Conservation (phyloP, 2,113 vertebrate genomes). For the Orcinus orca region DNA sequence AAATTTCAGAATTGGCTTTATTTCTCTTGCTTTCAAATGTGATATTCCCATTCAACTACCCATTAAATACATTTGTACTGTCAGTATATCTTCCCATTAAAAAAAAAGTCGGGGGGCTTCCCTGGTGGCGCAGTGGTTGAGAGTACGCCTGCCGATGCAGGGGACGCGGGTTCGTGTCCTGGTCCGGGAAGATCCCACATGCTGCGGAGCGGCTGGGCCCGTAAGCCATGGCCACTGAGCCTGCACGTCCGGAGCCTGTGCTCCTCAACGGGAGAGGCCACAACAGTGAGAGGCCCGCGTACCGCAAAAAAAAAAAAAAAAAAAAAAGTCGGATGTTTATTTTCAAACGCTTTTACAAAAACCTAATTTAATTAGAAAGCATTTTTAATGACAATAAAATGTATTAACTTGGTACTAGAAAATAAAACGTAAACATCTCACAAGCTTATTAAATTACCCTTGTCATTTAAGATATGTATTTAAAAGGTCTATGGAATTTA, state of each 20-base stretch:
- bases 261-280: no score
- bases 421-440: not conserved
- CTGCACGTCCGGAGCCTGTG: no score
- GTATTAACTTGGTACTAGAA: constrained; percentile 1
- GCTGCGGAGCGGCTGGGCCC: no score
- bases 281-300: no score
- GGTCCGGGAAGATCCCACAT: no score
- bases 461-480: not conserved
- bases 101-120: not conserved
- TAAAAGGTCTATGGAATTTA: constrained; percentile 15
- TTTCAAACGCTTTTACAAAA: constrained; percentile 31
- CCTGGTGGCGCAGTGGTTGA: no score
- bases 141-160: no score
- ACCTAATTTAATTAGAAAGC: constrained; percentile 15
- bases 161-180: no score
- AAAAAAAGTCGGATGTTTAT: not conserved
- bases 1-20: constrained; percentile 4
- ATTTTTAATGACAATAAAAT: constrained; percentile 7
- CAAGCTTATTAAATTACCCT: constrained; percentile 2
- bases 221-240: no score
- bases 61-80: not conserved
- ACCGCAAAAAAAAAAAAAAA: not conserved
- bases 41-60: not conserved
- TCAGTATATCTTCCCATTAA: not conserved
- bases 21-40: constrained; percentile 21